Evolutionary conservation across 2,797 vertebrate genomes (phyloP), one percentile per base, ranked within the genome.

Genomic region (Otolemur crassicaudatus): DNA sequence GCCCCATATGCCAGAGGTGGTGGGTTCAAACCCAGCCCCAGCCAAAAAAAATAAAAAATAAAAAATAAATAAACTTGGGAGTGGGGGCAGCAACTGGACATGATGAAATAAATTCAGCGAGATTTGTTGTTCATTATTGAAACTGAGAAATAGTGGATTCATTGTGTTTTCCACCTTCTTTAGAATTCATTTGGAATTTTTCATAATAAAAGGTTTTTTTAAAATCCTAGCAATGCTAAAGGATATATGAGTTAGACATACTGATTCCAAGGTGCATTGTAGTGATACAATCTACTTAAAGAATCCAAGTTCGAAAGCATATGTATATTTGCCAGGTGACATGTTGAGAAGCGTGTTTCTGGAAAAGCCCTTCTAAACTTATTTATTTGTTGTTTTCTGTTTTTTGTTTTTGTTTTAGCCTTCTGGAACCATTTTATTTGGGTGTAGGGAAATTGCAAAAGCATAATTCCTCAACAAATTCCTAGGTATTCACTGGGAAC

Each of bases 181-280:
- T n/a, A n/a, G 65, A 61, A 27, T 87, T 79, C 73, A 37, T 79
- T 58, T 49, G 69, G 37, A 86, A 86, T 58, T 92, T 89, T 92
- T 94, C n/a, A 61, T 73, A 43, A 58, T 86, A 90, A 92, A 73
- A 84, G 3, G 8, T 53, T 84, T 75, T 53, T 63, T 82, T 53
- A 5, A 25, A 76, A 92, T 49, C 5, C n/a, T 29, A 27, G 29
- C 49, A 34, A 1, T 11, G 14, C 82, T 94, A 23, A 90, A 90
- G n/a, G 13, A 53, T 83, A 29, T 85, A 40, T 46, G 22, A 40
- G 20, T 65, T 82, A 87, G 53, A 63, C 27, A 27, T 37, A 77
- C 5, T 40, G 34, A 67, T 86, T 76, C n/a, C 53, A 63, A 72
- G 61, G 7, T 53, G 31, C 5, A 11, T 22, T 40, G 16, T 81